Evolutionary conservation across 1,140 invertebrate species (phyloP).

Genomic region (Psilanteris sp.): DNA sequence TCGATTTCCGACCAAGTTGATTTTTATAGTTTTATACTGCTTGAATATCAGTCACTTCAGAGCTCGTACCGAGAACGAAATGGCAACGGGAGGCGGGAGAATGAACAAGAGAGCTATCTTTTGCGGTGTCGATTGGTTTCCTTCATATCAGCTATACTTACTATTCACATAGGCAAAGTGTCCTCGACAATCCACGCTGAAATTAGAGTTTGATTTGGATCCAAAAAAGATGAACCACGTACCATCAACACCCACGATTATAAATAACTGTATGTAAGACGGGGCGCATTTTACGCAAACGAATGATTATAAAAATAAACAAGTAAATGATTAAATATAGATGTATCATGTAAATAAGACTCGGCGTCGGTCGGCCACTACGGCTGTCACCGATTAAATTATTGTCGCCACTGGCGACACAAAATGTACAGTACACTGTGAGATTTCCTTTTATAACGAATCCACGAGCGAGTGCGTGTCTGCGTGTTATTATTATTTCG

Average conservation of each 20-base stretch:
- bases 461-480: constrained; percentile 33
- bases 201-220: constrained; percentile 10
- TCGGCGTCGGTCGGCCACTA: constrained; percentile 15
- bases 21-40: constrained; percentile 61
- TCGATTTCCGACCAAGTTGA: constrained; percentile 34
- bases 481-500: no score
- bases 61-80: constrained; percentile 9
- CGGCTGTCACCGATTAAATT: constrained; percentile 50
- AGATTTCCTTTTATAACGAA: constrained; percentile 59
- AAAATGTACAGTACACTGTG: constrained; percentile 68
- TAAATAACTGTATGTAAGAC: constrained; percentile 66
- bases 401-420: constrained; percentile 46
- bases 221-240: background rate
- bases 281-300: constrained; percentile 39
- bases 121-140: constrained; percentile 19
- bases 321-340: constrained; percentile 42
- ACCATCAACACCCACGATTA: constrained; percentile 21
- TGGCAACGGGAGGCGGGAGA: no score
- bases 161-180: background rate
- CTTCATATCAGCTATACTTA: constrained; percentile 35
- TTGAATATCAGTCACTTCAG: constrained; percentile 26
- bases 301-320: constrained; percentile 59
- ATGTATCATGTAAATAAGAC: constrained; percentile 71
- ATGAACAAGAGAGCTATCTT: background rate
- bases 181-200: constrained; percentile 31